Conservation (phyloP, 2,888 invertebrate species). For the Prenolepis imparis region DNA sequence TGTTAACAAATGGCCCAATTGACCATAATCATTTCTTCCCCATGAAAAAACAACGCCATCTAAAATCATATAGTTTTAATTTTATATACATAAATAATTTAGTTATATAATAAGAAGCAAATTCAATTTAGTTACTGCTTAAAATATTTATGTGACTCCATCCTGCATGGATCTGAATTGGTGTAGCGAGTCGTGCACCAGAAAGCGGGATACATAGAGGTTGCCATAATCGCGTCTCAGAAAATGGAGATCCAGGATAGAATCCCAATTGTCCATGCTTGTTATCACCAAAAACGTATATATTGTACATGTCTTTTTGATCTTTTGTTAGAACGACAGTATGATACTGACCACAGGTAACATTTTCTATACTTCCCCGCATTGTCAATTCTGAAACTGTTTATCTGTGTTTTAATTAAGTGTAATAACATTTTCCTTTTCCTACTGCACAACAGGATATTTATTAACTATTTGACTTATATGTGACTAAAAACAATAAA, state of each 20-base stretch:
- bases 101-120: conserved; percentile 8
- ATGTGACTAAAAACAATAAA: background rate
- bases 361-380: conserved; percentile 87
- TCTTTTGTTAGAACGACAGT: conserved; percentile 88
- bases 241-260: conserved; percentile 85
- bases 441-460: background rate
- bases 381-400: conserved; percentile 87
- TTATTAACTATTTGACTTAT: background rate
- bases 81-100: background rate
- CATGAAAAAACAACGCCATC: conserved; percentile 90
- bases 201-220: conserved; percentile 75
- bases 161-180: conserved; percentile 88
- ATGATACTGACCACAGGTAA: conserved; percentile 94
- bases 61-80: conserved; percentile 77
- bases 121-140: conserved; percentile 73
- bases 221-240: conserved; percentile 88
- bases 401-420: conserved; percentile 16
- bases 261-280: conserved; percentile 93
- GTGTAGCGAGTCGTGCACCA: conserved; percentile 18
- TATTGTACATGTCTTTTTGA: conserved; percentile 86
- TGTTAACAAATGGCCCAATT: conserved; percentile 88
- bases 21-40: conserved; percentile 94
- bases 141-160: conserved; percentile 92
- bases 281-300: conserved; percentile 94
- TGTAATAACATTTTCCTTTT: conserved; percentile 9